Evolutionary conservation across 1,140 invertebrate genomes (phyloP), one percentile per base, ranked within the genome.

Genomic region (Melipona quadrifasciata): DNA sequence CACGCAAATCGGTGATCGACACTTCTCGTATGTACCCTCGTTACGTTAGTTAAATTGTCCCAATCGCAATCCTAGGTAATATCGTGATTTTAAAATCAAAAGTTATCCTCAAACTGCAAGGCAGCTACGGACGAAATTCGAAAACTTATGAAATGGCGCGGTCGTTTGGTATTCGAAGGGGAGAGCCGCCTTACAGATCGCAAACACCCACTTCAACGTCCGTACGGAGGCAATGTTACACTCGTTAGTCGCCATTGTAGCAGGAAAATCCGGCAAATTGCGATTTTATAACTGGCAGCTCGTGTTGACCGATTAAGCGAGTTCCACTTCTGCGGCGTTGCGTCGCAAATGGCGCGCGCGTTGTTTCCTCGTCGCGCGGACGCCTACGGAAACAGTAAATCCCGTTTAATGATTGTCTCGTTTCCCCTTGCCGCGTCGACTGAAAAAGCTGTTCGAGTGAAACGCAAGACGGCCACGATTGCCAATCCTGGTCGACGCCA

Each of bases 181-280:
- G 34, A 14, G 21, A n/a, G 6, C 14, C 58, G 39, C 27, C 24
- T 76, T 68, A 12, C 16, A 67, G 39, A 76, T 68, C 39, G 73
- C 81, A 21, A 58, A 53, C 53, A 58, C 55, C 74, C n/a, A 58
- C 19, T 78, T 70, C 57, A 58, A 51, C 34, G 34, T 70, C 67
- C 19, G 17, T 17, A 1, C 21, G 34, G 39, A 1, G 58, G 65
- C 39, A 58, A 78, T 83, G 58, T 78, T 77, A 78, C 74, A 34
- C 81, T 83, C 73, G 55, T 83, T 83, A 78, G 81, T 34, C 81
- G 53, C 74, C 64, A 61, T 78, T 58, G 81, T 39, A 58, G 19
- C 19, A 77, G 73, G 53, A 17, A 47, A 78, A 67, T 68, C 64
- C 74, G n/a, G 65, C 34, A 83, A 83, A 83, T 77, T 78, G 64